phyloP scores from a whole-genome alignment of 2,888 invertebrate species.

The Trachelus stipa region DNA sequence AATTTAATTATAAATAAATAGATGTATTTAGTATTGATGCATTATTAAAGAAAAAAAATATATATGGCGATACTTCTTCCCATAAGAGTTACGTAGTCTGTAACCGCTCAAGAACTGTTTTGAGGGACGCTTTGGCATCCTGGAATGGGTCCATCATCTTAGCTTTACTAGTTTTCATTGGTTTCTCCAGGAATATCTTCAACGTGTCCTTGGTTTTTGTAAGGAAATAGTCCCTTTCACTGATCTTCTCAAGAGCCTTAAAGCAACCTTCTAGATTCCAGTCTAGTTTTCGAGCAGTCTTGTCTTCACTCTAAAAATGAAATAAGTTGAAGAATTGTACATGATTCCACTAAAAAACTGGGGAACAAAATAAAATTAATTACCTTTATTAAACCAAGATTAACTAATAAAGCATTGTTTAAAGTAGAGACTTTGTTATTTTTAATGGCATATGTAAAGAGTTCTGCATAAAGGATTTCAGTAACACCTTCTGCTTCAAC shows the following conservation, averaged over 20 bases:
- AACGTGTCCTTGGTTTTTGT: constrained; percentile 68
- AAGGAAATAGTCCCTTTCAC: constrained; percentile 70
- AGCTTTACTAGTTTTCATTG: constrained; percentile 50
- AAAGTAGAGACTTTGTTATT: constrained; percentile 69
- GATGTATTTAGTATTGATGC: constrained; percentile 24
- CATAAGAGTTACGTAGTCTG: constrained; percentile 43
- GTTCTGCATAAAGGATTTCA: constrained; percentile 68
- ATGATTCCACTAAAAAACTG: constrained; percentile 8
- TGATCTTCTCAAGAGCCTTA: constrained; percentile 69
- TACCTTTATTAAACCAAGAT: constrained; percentile 81
- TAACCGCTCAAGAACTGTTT: constrained; percentile 44
- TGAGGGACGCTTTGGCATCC: constrained; percentile 56
- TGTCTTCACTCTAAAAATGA: constrained; percentile 75
- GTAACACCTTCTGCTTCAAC: constrained; percentile 66
- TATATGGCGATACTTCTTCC: neutral
- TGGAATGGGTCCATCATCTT: constrained; percentile 54
- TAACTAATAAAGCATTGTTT: constrained; percentile 75
- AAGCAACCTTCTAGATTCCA: constrained; percentile 76
- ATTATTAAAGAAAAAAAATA: neutral
- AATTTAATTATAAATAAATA: constrained; percentile 34
- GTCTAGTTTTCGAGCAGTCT: constrained; percentile 70
- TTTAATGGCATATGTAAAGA: constrained; percentile 69
- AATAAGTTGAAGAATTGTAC: neutral
- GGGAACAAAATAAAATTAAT: constrained; percentile 24
- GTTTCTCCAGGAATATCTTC: constrained; percentile 69